Conservation (phyloP, 37 sponge, comb jelly and placozoan genomes). For the Theonella swinhoei region DNA sequence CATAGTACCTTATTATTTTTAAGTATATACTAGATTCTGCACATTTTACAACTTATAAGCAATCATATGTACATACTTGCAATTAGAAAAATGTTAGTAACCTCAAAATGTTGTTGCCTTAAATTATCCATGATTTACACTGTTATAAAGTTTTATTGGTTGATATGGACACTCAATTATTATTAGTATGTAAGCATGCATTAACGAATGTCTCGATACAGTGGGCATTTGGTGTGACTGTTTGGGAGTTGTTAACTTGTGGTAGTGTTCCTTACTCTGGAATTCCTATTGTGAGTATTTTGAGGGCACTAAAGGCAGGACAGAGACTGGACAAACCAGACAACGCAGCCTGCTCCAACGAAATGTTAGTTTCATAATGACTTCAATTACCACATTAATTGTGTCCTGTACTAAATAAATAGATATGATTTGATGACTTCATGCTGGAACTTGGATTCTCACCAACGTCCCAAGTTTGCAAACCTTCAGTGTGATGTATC, state of each 20-base stretch:
- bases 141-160: no score
- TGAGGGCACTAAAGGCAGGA: background rate
- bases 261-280: background rate
- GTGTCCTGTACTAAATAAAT: background rate
- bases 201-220: no score
- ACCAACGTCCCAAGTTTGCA: background rate
- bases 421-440: background rate
- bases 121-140: no score
- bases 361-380: background rate
- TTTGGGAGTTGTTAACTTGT: background rate
- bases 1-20: no score
- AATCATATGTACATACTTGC: no score
- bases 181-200: no score
- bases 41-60: no score
- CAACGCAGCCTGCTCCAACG: background rate
- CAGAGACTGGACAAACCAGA: background rate
- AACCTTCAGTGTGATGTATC: no score
- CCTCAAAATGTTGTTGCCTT: no score
- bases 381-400: background rate
- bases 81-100: no score
- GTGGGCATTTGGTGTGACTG: background rate
- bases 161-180: no score
- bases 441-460: background rate
- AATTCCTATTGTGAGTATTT: background rate
- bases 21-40: no score